Base-by-base conservation (phyloP, 2,888 invertebrate species). In the Laothoe populi region DNA sequence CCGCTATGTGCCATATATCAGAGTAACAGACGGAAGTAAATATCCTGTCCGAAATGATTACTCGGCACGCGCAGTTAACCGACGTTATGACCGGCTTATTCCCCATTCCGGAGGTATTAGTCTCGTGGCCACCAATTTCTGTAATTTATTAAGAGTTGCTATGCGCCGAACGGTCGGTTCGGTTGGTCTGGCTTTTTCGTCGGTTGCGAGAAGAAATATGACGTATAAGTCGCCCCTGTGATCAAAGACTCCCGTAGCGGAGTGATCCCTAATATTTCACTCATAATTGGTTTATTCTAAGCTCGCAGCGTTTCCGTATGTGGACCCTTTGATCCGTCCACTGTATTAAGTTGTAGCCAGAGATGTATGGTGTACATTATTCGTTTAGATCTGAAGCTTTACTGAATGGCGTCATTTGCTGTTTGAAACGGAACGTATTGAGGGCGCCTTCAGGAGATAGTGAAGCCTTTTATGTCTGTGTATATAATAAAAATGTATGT, bases 231-330 rank as follows among this genome's bases (percentile, higher is more conserved):
- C 82, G 82, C 78, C 75, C 72, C 74, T 72, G 82, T 88, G 91
- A 92, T 92, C 92, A 92, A 92, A 92, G 90, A 86, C 83, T 84
- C 82, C 81, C 79, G 74, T 75, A 75, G 75, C 79, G 82, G 79
- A 78, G 86, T 90, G 91, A 92, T 92, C 92, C 92, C 91, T 91
- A 92, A 92, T 92, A 92, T 92, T 92, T 92, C 92, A 89, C 90
- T 91, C 90, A 91, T 92, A 92, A 92, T 92, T 92, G 92, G 92
- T 92, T 92, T 92, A 92, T 90, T 89, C 92, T 91, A 91, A 91
- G 92, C 92, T 90, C 71, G 78, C 82, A 83, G 85, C 81, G 84
- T 84, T 88, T 86, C 90, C 91, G 89, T 90, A 82, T 89, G 87
- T 87, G 84, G 80, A 75, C 78, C 84, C 88, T 92, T 92, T 92